phyloP scores from a whole-genome alignment of 2,113 vertebrate species.

The Synchiropus splendidus region DNA sequence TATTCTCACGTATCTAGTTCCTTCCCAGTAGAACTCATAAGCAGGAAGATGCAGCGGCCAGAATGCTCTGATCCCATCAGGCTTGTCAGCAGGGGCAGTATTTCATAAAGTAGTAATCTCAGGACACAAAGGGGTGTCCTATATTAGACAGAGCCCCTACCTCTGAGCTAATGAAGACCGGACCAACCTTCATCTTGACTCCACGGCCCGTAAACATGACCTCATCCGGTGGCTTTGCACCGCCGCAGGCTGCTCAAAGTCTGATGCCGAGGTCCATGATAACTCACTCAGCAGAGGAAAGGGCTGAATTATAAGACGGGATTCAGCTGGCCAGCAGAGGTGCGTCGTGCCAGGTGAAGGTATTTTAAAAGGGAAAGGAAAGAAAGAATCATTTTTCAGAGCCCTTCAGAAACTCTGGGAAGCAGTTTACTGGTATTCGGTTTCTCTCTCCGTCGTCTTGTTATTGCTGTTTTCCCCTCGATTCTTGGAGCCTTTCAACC shows the following conservation, averaged over 20 bases:
- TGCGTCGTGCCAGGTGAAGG: constrained; percentile 48
- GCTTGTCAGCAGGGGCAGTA: constrained; percentile 53
- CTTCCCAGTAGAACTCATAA: constrained; percentile 28
- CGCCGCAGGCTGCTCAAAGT: constrained; percentile 37
- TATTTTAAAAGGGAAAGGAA: constrained; percentile 54
- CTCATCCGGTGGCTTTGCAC: constrained; percentile 50
- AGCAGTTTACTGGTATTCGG: constrained; percentile 50
- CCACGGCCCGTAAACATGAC: constrained; percentile 44
- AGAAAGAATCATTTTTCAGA: constrained; percentile 55
- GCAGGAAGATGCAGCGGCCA: constrained; percentile 33
- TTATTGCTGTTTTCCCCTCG: constrained; percentile 55
- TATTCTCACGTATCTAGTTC: too few relatives aligned
- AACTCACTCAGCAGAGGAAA: constrained; percentile 47
- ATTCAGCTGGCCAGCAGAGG: constrained; percentile 26
- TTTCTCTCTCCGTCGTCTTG: constrained; percentile 53
- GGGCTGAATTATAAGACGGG: constrained; percentile 40
- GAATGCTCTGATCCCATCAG: constrained; percentile 57
- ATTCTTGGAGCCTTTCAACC: constrained; percentile 41
- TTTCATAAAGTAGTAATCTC: constrained; percentile 66
- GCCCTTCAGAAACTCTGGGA: constrained; percentile 55
- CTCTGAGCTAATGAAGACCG: constrained; percentile 56
- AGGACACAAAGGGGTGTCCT: constrained; percentile 55
- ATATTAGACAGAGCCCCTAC: constrained; percentile 53
- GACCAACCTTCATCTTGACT: constrained; percentile 34
- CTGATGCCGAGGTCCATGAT: constrained; percentile 39